Percentiles rank a stretch among this genome's conserved stretches.
These are phyloP conservation scores for Ardeotis arabs DNA, from an alignment of 2,113 vertebrate genomes.

Conservation along the genomic window DNA sequence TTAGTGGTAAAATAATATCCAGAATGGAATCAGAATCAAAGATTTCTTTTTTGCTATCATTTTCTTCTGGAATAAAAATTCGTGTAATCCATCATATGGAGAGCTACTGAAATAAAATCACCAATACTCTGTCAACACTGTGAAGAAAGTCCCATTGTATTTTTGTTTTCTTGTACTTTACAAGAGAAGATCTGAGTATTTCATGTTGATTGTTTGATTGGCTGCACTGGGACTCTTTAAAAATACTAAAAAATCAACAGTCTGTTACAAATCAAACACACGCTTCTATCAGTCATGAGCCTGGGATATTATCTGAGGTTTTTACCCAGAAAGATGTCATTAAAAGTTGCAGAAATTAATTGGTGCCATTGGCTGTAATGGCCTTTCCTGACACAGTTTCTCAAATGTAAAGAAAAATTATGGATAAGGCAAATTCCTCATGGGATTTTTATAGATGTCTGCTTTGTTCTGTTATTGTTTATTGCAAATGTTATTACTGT, in stretches of 20 bases:
- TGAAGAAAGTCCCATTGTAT: conserved; percentile 71
- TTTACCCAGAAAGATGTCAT: conserved; percentile 83
- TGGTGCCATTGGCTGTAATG: conserved; percentile 84
- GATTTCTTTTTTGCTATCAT: conserved; percentile 64
- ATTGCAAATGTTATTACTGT: conserved; percentile 87
- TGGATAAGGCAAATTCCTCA: conserved; percentile 80
- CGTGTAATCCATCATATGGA: conserved; percentile 73
- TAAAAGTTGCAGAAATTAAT: conserved; percentile 90
- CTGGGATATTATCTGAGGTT: conserved; percentile 78
- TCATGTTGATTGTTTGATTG: conserved; percentile 88
- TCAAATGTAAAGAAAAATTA: conserved; percentile 87
- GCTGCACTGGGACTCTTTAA: conserved; percentile 87
- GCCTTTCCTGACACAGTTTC: conserved; percentile 81
- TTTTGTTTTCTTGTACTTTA: conserved; percentile 77
- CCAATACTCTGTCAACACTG: conserved; percentile 62
- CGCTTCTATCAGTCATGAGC: conserved; percentile 77
- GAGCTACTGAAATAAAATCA: conserved; percentile 76
- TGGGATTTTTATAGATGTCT: conserved; percentile 81
- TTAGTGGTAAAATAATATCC: conserved; percentile 36
- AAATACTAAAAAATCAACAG: conserved; percentile 82
- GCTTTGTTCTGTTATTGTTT: conserved; percentile 87
- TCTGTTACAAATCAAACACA: conserved; percentile 83
- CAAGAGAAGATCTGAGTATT: conserved; percentile 80
- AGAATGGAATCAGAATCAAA: conserved; percentile 36
- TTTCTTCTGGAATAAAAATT: conserved; percentile 79